Percentiles rank a stretch among this genome's conserved stretches.
phyloP scores from a whole-genome alignment of 2,113 vertebrate species.

The Murina feae region DNA sequence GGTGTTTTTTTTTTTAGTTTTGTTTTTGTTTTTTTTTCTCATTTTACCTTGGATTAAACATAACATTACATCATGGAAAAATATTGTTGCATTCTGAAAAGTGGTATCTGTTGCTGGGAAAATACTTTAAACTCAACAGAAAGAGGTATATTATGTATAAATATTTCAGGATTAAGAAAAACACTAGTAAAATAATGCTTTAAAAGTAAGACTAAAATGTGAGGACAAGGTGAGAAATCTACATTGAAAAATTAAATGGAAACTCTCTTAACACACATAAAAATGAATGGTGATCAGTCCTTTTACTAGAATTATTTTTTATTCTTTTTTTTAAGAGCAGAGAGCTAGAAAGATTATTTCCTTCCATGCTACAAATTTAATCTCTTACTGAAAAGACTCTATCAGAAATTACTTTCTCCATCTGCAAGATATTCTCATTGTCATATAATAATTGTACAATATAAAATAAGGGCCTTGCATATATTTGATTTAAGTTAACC shows the following conservation, averaged over 20 bases:
- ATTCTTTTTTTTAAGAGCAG: background rate
- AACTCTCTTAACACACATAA: background rate
- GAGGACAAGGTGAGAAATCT: background rate
- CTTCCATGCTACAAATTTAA: background rate
- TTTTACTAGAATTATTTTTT: background rate
- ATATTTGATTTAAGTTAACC: background rate
- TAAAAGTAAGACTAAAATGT: background rate
- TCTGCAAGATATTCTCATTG: background rate
- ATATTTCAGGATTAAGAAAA: background rate
- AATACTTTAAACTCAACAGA: background rate
- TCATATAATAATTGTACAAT: background rate
- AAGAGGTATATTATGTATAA: background rate
- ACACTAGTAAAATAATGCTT: background rate
- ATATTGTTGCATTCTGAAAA: background rate
- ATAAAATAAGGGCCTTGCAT: background rate
- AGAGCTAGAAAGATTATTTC: background rate
- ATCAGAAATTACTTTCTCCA: background rate
- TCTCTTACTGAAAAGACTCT: background rate
- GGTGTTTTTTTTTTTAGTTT: background rate
- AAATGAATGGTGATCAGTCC: background rate
- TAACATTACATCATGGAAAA: background rate
- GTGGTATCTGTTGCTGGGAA: background rate
- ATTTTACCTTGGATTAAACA: conserved; percentile 1
- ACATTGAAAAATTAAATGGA: background rate
- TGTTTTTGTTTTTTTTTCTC: background rate